Conservation (phyloP, 2,797 vertebrate genomes). For the Anableps anableps region DNA sequence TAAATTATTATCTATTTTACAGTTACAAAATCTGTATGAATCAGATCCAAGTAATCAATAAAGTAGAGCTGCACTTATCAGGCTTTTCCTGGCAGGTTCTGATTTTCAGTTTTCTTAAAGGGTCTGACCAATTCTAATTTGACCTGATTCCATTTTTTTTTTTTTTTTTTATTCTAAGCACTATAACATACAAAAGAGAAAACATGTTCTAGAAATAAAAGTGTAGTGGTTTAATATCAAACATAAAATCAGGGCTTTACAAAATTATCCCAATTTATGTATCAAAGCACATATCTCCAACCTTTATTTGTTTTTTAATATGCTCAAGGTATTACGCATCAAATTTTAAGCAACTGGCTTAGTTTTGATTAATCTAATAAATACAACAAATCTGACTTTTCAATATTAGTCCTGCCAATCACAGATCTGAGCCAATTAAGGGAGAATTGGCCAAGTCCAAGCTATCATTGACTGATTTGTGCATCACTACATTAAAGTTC, state of each 20-base stretch:
- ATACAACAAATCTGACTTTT: not conserved
- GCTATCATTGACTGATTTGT: too few relatives aligned
- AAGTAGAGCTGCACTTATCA: not conserved
- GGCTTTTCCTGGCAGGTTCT: not conserved
- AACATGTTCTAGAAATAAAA: not conserved
- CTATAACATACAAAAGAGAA: not conserved
- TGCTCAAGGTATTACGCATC: not conserved
- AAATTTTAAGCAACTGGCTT: not conserved
- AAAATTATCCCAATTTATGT: not conserved
- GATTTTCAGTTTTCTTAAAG: not conserved
- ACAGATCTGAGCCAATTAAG: not conserved
- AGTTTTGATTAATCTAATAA: not conserved
- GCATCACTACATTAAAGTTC: not conserved
- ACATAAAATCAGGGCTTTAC: not conserved
- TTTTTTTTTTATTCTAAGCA: not conserved
- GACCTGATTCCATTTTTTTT: not conserved
- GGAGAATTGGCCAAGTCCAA: too few relatives aligned
- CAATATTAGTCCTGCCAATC: not conserved
- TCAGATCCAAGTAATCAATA: not conserved
- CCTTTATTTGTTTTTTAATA: not conserved
- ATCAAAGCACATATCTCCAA: not conserved
- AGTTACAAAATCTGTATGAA: not conserved
- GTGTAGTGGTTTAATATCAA: not conserved
- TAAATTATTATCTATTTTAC: slow-evolving; percentile 1
- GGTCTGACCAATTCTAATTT: not conserved